A percentile compares a stretch with the other conserved stretches of the same genome.
phyloP scores from a whole-genome alignment of 1,140 invertebrate species.

The Macrobrachium nipponense region DNA sequence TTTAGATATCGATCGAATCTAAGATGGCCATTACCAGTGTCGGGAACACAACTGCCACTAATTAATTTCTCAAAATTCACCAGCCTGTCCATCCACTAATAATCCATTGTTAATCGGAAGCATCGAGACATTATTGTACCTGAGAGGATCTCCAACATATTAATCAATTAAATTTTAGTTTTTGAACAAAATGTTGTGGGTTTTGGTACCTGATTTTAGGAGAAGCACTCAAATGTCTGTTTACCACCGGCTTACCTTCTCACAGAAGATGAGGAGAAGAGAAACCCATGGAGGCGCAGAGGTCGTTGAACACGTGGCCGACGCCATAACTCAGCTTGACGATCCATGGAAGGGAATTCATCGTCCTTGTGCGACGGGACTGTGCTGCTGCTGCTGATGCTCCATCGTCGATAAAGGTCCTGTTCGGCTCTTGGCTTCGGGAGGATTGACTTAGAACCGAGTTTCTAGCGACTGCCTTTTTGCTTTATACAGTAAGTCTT shows the following conservation, averaged over 20 bases:
- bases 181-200: too few species aligned
- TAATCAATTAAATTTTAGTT: too few species aligned
- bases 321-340: slow-evolving; percentile 69
- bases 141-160: too few species aligned
- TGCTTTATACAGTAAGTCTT: too few species aligned
- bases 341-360: slow-evolving; percentile 18
- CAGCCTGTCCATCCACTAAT: too few species aligned
- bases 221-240: too few species aligned
- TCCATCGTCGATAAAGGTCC: too few species aligned
- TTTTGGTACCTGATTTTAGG: too few species aligned
- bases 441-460: not conserved
- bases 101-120: too few species aligned
- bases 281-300: slow-evolving; percentile 97
- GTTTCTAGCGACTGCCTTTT: too few species aligned
- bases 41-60: not conserved
- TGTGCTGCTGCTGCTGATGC: not conserved
- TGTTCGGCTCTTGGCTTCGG: not conserved
- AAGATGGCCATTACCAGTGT: not conserved
- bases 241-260: slow-evolving; percentile 75
- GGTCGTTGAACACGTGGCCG: slow-evolving; percentile 93
- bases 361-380: not conserved
- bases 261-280: slow-evolving; percentile 92
- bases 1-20: too few species aligned
- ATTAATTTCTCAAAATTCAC: not conserved
- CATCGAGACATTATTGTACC: too few species aligned